These are phyloP conservation scores for Lamellibrachia luymesi DNA, from an alignment of 1,140 invertebrate species.

Conservation along the genomic window DNA sequence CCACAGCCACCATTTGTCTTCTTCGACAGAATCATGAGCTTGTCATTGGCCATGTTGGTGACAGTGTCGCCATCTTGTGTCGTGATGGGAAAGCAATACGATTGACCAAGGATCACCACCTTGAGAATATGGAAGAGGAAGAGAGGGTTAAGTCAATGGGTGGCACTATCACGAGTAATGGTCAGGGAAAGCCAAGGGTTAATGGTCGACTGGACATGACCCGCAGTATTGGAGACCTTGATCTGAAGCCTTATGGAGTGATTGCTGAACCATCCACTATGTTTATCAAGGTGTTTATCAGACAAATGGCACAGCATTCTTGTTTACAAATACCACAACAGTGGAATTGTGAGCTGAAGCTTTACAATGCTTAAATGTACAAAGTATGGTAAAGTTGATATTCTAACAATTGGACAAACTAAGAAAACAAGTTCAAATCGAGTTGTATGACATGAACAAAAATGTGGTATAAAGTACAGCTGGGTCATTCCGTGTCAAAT, in stretches of 20 bases:
- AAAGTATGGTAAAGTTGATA: background rate
- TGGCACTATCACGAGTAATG: conserved; percentile 35
- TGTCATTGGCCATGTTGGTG: conserved; percentile 62
- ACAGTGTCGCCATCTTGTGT: conserved; percentile 62
- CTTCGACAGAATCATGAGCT: conserved; percentile 57
- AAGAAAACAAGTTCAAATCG: too few species aligned
- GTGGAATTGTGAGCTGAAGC: background rate
- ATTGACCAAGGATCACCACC: conserved; percentile 61
- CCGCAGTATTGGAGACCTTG: conserved; percentile 63
- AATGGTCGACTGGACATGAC: conserved; percentile 64
- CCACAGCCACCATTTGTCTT: conserved; percentile 63
- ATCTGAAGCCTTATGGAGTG: conserved; percentile 63
- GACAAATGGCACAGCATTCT: background rate
- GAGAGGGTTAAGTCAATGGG: conserved; percentile 41
- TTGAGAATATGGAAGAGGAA: conserved; percentile 47
- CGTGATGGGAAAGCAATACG: conserved; percentile 57
- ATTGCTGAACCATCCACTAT: conserved; percentile 59
- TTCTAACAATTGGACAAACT: background rate
- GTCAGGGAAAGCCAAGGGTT: conserved; percentile 48
- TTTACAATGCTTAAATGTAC: background rate
- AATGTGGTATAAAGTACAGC: too few species aligned
- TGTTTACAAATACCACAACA: background rate
- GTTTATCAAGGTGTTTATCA: conserved; percentile 50
- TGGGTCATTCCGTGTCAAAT: too few species aligned
- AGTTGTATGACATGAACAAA: too few species aligned